Base-by-base conservation (phyloP, 2,113 vertebrate genomes). In the Synchiropus splendidus region DNA sequence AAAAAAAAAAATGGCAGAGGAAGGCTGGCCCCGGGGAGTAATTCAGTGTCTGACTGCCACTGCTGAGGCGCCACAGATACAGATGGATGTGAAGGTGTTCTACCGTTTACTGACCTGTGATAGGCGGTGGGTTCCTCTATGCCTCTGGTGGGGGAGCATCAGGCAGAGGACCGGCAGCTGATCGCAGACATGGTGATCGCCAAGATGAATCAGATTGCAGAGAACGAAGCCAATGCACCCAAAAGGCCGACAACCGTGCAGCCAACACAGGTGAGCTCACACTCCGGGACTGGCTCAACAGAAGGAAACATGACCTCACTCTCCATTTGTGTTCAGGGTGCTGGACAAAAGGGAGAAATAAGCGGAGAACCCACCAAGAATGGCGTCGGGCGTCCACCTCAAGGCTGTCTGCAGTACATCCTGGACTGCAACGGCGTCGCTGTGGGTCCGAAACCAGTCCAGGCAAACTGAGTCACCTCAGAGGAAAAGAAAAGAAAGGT, bases 381-480 rank as follows among this genome's bases (percentile, higher is more conserved):
- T 71, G 54, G 86, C 72, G 53, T 87, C 74, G 86, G 85, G 62
- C 82, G 83, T 82, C 87, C 91, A n/a, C 90, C 93, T 72, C 92
- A 96, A 89, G 90, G 93, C 87, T 97, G 92, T 85, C 89, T 94
- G 88, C 92, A 96, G 89, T 97, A 95, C 83, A 96, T 97, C 86
- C 90, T 97, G 72, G 92, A 97, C 86, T 97, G 92, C 86, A 97
- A 97, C 83, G 91, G 92, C 70, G 89, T 92, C 77, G 90, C 91
- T 75, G 90, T 92, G 84, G 90, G 91, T 81, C 90, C 90, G 66
- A 95, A 94, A 86, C 88, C 89, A 73, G 90, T 92, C 81, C 90
- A 91, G 88, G 91, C 91, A 75, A 93, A 92, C 83, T 98, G 89
- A 87, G 63, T 61, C 36, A 78, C 37, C 64, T 64, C 65, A 55